Evolutionary conservation across 2,113 vertebrate genomes (phyloP), one percentile per base, ranked within the genome.

Genomic region (Menidia beryllina): DNA sequence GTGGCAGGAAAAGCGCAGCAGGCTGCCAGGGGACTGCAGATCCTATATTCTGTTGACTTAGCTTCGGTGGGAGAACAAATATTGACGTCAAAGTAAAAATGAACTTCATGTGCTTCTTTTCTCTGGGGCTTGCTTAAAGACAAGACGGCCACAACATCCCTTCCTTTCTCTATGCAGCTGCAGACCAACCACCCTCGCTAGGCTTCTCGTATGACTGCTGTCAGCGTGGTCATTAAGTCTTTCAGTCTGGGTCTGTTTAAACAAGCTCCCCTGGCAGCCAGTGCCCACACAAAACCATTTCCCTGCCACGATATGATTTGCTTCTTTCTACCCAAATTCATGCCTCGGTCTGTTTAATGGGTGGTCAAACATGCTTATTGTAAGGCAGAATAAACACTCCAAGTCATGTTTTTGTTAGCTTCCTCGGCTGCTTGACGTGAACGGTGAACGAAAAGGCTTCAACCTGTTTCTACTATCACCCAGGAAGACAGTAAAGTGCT

Each of bases 171-270:
- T 70, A 23, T 74, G 74, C 78, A 85, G 76, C 75, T 72, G 63
- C 61, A 69, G 38, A 68, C 59, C 19, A 78, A 60, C 69, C 73
- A 72, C 72, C 78, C 72, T 84, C 72, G 57, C 38, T 53, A 89
- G 85, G 83, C 84, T 81, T 89, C 83, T 90, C 70, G 45, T 73
- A 82, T 80, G 88, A 76, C 88, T 83, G 86, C 88, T 90, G 90
- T 92, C 92, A 91, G 81, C 86, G 55, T 70, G 72, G 25, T 70
- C 82, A 72, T 89, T 91, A 90, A 84, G 81, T 68, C 59, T 86
- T 87, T 90, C 78, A 81, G 75, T 73, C 83, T 85, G 76, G 52
- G 51, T 83, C 70, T 83, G 85, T 89, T 92, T 87, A 63, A 90
- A 91, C 83, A 88, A 75, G 82, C 73, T 84, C 68, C 81, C 67